These are phyloP conservation scores for Pogoniulus pusillus DNA, from an alignment of 2,797 vertebrate genomes.

Conservation along the genomic window DNA sequence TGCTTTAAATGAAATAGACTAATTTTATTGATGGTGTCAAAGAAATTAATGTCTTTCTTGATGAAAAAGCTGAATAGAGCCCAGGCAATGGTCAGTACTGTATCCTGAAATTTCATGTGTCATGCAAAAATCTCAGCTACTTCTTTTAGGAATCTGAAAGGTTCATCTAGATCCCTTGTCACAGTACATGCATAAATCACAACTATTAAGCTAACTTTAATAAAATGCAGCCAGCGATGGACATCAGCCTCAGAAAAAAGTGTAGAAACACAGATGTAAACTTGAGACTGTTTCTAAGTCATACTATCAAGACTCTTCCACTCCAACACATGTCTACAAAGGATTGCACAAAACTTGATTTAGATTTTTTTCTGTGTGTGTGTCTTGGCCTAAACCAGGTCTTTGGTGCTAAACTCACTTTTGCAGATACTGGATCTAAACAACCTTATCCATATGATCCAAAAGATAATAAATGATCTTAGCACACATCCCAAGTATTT, in stretches of 20 bases:
- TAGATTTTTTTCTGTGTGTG: background rate
- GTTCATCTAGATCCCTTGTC: background rate
- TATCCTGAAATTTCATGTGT: background rate
- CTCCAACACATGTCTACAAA: background rate
- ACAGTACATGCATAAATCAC: background rate
- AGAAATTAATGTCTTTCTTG: background rate
- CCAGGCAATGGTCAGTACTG: background rate
- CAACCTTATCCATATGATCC: background rate
- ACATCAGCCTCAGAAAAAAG: background rate
- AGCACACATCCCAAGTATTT: too few relatives aligned
- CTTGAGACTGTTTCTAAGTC: background rate
- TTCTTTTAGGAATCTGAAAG: background rate
- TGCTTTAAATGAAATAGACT: background rate
- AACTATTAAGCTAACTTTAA: background rate
- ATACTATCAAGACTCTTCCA: background rate
- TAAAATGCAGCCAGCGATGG: background rate
- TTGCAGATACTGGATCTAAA: slow-evolving; percentile 6
- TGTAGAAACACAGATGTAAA: background rate
- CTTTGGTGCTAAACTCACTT: slow-evolving; percentile 35
- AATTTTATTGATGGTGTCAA: slow-evolving; percentile 20
- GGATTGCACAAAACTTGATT: background rate
- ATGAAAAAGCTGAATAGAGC: slow-evolving; percentile 5
- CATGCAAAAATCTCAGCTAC: background rate
- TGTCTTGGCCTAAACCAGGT: slow-evolving; percentile 25
- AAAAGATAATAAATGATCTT: slow-evolving; percentile 28